phyloP scores from a whole-genome alignment of 2,888 invertebrate genomes.

The Carpatolechia fugitivella region DNA sequence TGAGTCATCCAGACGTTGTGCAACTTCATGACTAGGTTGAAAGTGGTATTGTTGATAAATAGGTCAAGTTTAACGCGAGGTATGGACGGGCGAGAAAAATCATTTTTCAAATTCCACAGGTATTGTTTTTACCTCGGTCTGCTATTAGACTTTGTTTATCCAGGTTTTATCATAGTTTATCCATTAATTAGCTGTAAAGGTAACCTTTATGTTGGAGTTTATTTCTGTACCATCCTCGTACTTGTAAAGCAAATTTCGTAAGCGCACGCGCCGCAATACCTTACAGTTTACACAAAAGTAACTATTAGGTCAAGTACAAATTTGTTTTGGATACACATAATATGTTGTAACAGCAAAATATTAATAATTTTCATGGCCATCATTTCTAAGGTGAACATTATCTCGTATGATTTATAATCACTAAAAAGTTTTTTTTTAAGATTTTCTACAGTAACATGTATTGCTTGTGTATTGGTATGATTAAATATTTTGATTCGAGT shows the following conservation, averaged over 20 bases:
- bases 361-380: not conserved
- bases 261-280: slow-evolving; percentile 8
- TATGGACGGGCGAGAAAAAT: slow-evolving; percentile 22
- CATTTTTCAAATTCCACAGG: slow-evolving; percentile 19
- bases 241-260: slow-evolving; percentile 18
- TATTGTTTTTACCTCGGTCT: not conserved
- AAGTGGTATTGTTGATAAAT: slow-evolving; percentile 53
- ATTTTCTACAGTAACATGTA: too few relatives aligned
- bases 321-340: slow-evolving; percentile 19
- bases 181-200: slow-evolving; percentile 9
- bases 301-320: slow-evolving; percentile 34
- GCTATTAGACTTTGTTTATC: not conserved
- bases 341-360: slow-evolving; percentile 3
- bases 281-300: slow-evolving; percentile 22
- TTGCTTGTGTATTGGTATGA: too few relatives aligned
- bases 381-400: too few relatives aligned
- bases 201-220: not conserved
- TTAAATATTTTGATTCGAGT: too few relatives aligned
- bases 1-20: slow-evolving; percentile 52
- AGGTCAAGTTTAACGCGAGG: slow-evolving; percentile 58
- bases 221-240: not conserved
- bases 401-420: too few relatives aligned
- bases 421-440: too few relatives aligned
- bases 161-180: slow-evolving; percentile 1
- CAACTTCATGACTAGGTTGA: slow-evolving; percentile 61